Evolutionary conservation across 37 sponge, comb jelly and placozoan species (phyloP).

Genomic region (Oopsacas minuta): DNA sequence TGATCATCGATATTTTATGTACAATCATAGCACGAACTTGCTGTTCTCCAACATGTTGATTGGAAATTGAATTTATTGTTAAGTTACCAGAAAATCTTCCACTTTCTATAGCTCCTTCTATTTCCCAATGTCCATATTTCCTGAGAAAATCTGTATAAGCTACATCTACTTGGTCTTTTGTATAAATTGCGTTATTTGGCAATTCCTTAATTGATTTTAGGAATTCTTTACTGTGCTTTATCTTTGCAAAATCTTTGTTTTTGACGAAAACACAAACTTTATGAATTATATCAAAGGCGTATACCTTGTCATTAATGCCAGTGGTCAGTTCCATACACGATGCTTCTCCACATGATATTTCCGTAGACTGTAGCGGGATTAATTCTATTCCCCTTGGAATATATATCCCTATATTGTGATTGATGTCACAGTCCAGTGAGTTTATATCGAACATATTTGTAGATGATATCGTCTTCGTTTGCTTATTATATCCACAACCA

Average conservation of each 20-base stretch:
- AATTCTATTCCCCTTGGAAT: neutral
- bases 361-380: neutral
- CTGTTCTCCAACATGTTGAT: neutral
- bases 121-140: neutral
- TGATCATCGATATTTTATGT: neutral
- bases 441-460: neutral
- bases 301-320: neutral
- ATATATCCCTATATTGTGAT: neutral
- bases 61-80: neutral
- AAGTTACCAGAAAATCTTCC: neutral
- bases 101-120: neutral
- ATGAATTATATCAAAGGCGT: neutral
- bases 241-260: neutral
- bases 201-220: neutral
- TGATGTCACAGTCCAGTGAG: neutral
- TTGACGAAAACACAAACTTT: neutral
- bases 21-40: neutral
- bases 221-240: neutral
- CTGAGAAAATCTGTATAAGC: neutral
- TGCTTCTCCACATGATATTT: neutral
- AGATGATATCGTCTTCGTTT: neutral
- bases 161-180: neutral
- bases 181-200: neutral
- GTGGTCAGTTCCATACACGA: neutral
- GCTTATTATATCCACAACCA: neutral